Base-by-base conservation (phyloP, 1,140 invertebrate genomes). In the Bombus difficillimus region DNA sequence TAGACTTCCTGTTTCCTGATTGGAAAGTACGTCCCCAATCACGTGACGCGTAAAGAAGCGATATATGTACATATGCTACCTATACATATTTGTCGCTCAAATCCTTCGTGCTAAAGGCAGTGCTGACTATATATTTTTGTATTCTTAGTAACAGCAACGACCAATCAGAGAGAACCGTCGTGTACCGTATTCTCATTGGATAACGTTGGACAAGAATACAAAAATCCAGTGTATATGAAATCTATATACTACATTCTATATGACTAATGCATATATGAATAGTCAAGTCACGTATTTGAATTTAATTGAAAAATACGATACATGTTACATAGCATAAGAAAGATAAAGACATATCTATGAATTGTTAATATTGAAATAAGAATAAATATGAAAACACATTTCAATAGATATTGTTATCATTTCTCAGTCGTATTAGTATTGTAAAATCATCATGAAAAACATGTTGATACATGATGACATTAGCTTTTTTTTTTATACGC, bases 1-100 rank as follows among this genome's bases (percentile, higher is more conserved):
- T 85, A 81, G 28, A 57, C 34, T 74, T 85, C 59, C 83, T 81
- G 69, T 57, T 53, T 81, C 34, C 43, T 81, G 32, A 85, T 85
- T 81, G 83, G 83, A 66, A 74, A 57, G 12, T 64, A 41, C 25
- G 41, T 59, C 8, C 0, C 74, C 76, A 81, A 74, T 85, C 79
- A 68, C 57, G 47, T 64, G n/a, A 74, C 28, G 37, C 22, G 6
- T 22, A 10, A 47, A 43, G 34, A 4, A 77, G 18, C 12, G 6
- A 39, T 39, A 39, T 39, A 71, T 43, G 34, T 28, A 22, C 25
- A 9, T 68, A 68, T 0, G 47, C 5, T 22, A 53, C 47, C 22
- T 37, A 72, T 41, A n/a, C 1, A 41, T 57, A 12, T 10, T 25
- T 34, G 12, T 22, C 0, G 32, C 9, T 76, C 2, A 18, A 47